Percentiles rank a stretch among this genome's conserved stretches.
Evolutionary conservation across 1,140 invertebrate species (phyloP).

Genomic region (Adoxophyes honmai): DNA sequence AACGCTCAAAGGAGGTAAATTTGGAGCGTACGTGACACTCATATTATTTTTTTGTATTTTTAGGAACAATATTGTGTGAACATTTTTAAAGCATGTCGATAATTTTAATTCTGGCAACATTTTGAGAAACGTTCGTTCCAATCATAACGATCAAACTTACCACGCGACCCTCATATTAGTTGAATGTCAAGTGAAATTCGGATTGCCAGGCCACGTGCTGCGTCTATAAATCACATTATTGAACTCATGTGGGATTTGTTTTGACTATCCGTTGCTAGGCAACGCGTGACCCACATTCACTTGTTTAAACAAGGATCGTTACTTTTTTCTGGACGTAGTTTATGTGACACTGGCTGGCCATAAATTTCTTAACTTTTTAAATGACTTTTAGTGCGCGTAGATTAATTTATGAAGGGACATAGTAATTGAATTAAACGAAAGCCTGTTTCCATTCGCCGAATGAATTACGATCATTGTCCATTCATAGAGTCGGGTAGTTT

Average conservation of each 20-base stretch:
- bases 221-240: constrained; percentile 32
- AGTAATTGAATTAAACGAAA: constrained; percentile 7
- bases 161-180: constrained; percentile 13
- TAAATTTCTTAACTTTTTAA: constrained; percentile 35
- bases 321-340: constrained; percentile 34
- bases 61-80: no score
- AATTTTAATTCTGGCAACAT: not conserved
- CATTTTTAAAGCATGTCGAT: no score
- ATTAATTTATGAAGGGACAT: constrained; percentile 38
- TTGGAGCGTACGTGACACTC: no score
- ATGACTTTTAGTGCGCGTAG: constrained; percentile 45
- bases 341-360: constrained; percentile 23
- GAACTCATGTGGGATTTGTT: constrained; percentile 27
- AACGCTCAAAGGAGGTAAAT: no score
- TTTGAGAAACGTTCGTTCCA: not conserved
- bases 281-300: constrained; percentile 43
- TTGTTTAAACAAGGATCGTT: constrained; percentile 26
- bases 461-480: not conserved
- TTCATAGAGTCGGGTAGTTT: no score
- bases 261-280: constrained; percentile 47
- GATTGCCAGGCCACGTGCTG: constrained; percentile 30
- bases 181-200: constrained; percentile 15
- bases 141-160: constrained; percentile 8
- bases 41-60: no score
- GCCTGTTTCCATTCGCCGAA: not conserved